Base-by-base conservation (phyloP, 2,888 invertebrate species). In the Hypercompe scribonia region DNA sequence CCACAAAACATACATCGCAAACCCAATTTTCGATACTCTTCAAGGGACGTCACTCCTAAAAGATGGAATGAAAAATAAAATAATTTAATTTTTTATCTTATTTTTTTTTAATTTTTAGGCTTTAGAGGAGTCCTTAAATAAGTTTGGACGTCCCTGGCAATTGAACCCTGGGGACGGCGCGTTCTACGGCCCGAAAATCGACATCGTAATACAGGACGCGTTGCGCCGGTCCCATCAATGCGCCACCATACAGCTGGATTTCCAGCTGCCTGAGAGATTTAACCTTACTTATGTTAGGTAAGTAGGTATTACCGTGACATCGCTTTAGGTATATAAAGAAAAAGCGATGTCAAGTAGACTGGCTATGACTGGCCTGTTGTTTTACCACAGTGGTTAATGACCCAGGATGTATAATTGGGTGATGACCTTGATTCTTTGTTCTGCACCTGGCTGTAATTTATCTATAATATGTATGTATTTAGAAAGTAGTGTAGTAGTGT, bases 171-270 rank as follows among this genome's bases (percentile, higher is more conserved):
- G 98, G 0, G 99, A 99, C 94, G 99, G 99, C 1, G 99, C 99
- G 0, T 99, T 99, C 96, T 99, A 99, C 94, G 99, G 99, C 0
- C 99, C 99, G 0, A 99, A 99, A 96, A 99, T 99, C 84, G 99
- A 99, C 94, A 99, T 99, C 90, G 99, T 98, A 0, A 98, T 99
- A 80, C 97, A 96, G 91, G 99, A 99, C 93, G 99, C 99, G 0
- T 93, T 99, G 76, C 97, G 97, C 81, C 96, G 99, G 69, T 96
- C 97, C 0, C 98, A 98, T 94, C 99, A 99, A 90, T 99, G 99
- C 91, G 99, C 99, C 75, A 99, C 99, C 66, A 99, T 99, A 86
- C 99, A 99, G 91, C 96, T 99, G 65, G 99, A 99, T 96, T 99
- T 99, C 96, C 99, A 99, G 90, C 96, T 99, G 82, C 99, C 99